phyloP scores from a whole-genome alignment of 2,797 vertebrate species.

The Peromyscus attwateri region DNA sequence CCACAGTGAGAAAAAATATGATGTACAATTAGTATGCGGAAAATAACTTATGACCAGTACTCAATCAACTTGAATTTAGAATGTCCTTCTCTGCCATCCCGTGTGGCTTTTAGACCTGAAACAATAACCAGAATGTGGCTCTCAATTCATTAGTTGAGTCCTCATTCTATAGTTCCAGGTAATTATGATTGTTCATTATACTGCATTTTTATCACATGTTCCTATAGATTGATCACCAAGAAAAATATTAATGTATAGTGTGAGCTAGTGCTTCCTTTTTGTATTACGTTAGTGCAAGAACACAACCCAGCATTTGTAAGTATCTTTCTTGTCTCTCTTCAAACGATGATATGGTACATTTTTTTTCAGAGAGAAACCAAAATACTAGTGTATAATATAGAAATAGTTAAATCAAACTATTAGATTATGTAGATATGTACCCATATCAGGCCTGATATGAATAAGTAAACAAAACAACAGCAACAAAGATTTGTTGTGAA shows the following conservation, averaged over 20 bases:
- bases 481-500: background rate
- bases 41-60: background rate
- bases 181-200: background rate
- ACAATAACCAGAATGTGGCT: background rate
- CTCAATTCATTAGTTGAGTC: background rate
- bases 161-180: background rate
- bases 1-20: background rate
- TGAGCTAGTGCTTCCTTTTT: background rate
- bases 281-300: background rate
- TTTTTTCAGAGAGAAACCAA: background rate
- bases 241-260: too few relatives aligned
- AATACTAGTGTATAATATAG: background rate
- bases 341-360: too few relatives aligned
- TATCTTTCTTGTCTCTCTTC: background rate
- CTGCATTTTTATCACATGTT: background rate
- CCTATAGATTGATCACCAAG: background rate
- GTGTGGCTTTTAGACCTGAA: background rate
- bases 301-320: too few relatives aligned
- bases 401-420: background rate
- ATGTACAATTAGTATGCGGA: background rate
- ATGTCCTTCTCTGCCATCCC: background rate
- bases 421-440: background rate
- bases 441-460: background rate
- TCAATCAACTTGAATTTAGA: background rate
- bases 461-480: background rate